These are phyloP conservation scores for Eristalinus aeneus DNA, from an alignment of 2,888 invertebrate genomes.

Conservation along the genomic window DNA sequence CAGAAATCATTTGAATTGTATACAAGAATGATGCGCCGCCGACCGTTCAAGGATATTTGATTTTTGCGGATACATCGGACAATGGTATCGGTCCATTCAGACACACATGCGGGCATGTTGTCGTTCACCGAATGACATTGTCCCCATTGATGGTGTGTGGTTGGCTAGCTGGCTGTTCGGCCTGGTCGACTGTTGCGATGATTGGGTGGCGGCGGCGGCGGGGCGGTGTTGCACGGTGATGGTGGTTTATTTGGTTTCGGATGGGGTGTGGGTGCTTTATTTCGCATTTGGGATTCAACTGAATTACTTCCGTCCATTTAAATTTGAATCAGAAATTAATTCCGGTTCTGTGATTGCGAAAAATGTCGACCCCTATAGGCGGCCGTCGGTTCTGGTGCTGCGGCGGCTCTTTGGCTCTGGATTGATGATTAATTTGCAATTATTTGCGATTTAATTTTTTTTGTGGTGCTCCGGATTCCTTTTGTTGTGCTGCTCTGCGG, in stretches of 20 bases:
- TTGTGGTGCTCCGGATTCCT: neutral
- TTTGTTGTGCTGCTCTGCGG: slow-evolving; percentile 17
- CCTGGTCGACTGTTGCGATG: neutral
- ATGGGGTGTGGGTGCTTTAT: slow-evolving; percentile 38
- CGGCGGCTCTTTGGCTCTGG: slow-evolving; percentile 12
- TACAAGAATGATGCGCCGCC: slow-evolving; percentile 57
- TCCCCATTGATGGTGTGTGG: slow-evolving; percentile 7
- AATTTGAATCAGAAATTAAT: slow-evolving; percentile 70
- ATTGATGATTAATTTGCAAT: slow-evolving; percentile 60
- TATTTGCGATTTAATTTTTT: slow-evolving; percentile 34
- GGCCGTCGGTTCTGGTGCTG: neutral
- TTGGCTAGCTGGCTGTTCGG: neutral
- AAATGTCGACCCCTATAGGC: slow-evolving; percentile 44
- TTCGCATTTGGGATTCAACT: slow-evolving; percentile 61
- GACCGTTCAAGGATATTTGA: slow-evolving; percentile 68
- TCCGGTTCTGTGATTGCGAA: slow-evolving; percentile 68
- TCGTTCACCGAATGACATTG: slow-evolving; percentile 40
- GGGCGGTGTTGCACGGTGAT: neutral
- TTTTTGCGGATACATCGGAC: slow-evolving; percentile 64
- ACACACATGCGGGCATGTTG: slow-evolving; percentile 8
- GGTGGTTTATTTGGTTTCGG: neutral
- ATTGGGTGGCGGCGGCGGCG: neutral
- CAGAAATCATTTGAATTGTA: slow-evolving; percentile 68
- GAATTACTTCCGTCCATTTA: slow-evolving; percentile 70
- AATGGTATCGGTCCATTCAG: slow-evolving; percentile 26